Evolutionary conservation across 2,797 vertebrate genomes (phyloP).

Genomic region (Falco cherrug): DNA sequence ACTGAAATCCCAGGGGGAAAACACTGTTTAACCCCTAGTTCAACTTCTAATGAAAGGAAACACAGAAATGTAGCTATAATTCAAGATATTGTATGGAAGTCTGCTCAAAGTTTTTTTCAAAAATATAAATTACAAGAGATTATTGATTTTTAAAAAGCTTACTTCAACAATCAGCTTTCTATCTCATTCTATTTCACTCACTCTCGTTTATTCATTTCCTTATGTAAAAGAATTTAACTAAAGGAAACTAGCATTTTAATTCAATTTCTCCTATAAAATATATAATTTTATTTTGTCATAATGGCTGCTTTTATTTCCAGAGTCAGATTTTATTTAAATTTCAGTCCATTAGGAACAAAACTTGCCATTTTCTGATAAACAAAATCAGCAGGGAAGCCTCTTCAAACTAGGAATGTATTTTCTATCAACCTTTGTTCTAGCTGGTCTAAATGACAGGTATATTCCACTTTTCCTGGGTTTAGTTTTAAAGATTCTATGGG

Average conservation of each 20-base stretch:
- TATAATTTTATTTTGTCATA: slow-evolving; percentile 91
- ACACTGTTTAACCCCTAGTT: slow-evolving; percentile 66
- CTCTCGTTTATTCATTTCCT: slow-evolving; percentile 81
- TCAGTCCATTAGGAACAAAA: slow-evolving; percentile 93
- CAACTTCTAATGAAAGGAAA: slow-evolving; percentile 72
- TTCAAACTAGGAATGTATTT: slow-evolving; percentile 86
- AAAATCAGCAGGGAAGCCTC: slow-evolving; percentile 93
- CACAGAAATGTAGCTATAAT: slow-evolving; percentile 71
- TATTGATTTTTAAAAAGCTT: slow-evolving; percentile 84
- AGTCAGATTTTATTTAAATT: slow-evolving; percentile 96
- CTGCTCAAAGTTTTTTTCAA: slow-evolving; percentile 72
- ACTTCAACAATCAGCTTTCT: slow-evolving; percentile 78
- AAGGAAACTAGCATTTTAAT: slow-evolving; percentile 86
- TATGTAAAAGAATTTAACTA: slow-evolving; percentile 86
- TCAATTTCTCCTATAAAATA: slow-evolving; percentile 84
- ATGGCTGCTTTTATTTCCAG: slow-evolving; percentile 89
- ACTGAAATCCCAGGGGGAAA: slow-evolving; percentile 23
- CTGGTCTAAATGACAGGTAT: slow-evolving; percentile 91
- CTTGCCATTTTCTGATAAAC: slow-evolving; percentile 93
- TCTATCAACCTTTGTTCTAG: slow-evolving; percentile 87
- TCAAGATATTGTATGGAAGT: slow-evolving; percentile 71
- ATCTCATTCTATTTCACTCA: slow-evolving; percentile 67
- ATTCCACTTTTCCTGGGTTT: slow-evolving; percentile 82
- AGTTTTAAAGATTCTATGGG: slow-evolving; percentile 82
- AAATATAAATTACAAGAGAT: slow-evolving; percentile 81